These are phyloP conservation scores for Mus caroli DNA, from an alignment of 2,797 vertebrate genomes.

Conservation along the genomic window DNA sequence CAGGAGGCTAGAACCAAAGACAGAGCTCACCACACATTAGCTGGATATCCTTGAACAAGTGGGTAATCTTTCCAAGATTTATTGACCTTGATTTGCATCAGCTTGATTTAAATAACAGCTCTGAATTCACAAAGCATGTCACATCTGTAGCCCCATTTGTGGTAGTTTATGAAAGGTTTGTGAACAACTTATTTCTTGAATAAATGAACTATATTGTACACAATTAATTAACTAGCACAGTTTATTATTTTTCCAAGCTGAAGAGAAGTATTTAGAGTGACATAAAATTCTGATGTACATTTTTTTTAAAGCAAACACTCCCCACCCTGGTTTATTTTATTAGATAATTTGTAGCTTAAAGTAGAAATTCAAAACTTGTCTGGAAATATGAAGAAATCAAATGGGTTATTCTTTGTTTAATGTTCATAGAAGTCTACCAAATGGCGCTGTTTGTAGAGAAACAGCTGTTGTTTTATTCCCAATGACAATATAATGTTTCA, in stretches of 20 bases:
- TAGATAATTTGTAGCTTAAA: constrained; percentile 9
- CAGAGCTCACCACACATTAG: background rate
- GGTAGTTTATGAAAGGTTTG: background rate
- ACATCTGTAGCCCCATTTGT: background rate
- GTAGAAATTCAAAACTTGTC: constrained; percentile 60
- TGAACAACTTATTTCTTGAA: constrained; percentile 13
- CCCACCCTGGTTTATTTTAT: constrained; percentile 43
- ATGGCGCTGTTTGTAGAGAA: constrained; percentile 78
- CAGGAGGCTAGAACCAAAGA: background rate
- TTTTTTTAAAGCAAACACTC: background rate
- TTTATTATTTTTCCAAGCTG: background rate
- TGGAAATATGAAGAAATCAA: constrained; percentile 75
- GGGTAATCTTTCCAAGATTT: background rate
- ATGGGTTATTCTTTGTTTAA: constrained; percentile 79
- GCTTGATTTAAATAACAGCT: background rate
- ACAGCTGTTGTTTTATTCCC: constrained; percentile 79
- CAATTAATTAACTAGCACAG: constrained; percentile 25
- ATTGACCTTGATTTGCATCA: background rate
- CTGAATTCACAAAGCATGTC: background rate
- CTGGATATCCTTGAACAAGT: background rate
- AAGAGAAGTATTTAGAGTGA: background rate
- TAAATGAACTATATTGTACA: background rate
- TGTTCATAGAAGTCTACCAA: constrained; percentile 78
- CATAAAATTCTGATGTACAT: background rate
- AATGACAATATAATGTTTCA: constrained; percentile 74